phyloP scores from a whole-genome alignment of 2,797 vertebrate genomes.

The Silurus lanzhouensis region DNA sequence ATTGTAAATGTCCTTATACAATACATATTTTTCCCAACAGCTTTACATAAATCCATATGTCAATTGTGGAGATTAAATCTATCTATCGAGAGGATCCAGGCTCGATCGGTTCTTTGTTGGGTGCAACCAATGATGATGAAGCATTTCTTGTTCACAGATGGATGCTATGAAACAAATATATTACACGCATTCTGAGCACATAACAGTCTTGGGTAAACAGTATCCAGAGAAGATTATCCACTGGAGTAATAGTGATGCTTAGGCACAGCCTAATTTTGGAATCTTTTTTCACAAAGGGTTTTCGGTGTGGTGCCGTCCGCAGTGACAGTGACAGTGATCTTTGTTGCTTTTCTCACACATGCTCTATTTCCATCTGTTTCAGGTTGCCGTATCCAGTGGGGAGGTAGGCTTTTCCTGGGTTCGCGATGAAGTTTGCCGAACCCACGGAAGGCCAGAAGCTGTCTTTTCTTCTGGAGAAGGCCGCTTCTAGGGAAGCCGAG shows the following conservation, averaged over 20 bases:
- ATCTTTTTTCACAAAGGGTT: background rate
- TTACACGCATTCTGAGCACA: background rate
- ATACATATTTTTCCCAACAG: background rate
- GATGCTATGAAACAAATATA: too few species aligned
- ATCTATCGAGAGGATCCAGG: background rate
- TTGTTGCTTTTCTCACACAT: background rate
- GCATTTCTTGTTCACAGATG: background rate
- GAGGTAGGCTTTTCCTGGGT: conserved; percentile 89
- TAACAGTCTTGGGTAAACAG: background rate
- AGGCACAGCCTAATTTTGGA: background rate
- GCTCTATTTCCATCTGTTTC: conserved; percentile 37
- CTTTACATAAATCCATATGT: background rate
- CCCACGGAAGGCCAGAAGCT: conserved; percentile 94
- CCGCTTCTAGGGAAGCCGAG: conserved; percentile 93
- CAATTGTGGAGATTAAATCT: background rate
- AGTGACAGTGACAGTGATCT: background rate
- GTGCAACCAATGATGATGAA: background rate
- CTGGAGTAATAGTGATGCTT: background rate
- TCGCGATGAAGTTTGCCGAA: conserved; percentile 90
- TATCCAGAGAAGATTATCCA: background rate
- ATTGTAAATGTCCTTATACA: background rate
- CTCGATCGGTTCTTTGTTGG: background rate
- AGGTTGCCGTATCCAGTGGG: conserved; percentile 98
- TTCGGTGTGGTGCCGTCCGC: background rate
- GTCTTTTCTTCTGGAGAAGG: conserved; percentile 92